A percentile compares a stretch with the other conserved stretches of the same genome.
Evolutionary conservation across 2,797 vertebrate genomes (phyloP).

Genomic region (Anolis apletophallus): DNA sequence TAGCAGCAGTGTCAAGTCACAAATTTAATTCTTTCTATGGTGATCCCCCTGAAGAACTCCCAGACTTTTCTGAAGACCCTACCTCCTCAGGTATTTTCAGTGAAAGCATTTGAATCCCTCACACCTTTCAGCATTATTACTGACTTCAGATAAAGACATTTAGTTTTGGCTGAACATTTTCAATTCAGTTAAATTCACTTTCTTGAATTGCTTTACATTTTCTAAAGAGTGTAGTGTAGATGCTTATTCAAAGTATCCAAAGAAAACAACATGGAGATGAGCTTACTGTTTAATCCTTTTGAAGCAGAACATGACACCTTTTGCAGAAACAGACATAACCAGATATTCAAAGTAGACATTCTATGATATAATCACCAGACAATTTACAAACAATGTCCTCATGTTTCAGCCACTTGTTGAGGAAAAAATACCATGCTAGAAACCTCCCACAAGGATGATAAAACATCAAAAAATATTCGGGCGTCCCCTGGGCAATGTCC

Average conservation of each 20-base stretch:
- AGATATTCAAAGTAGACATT: too few relatives aligned
- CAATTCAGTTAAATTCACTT: slow-evolving; percentile 15
- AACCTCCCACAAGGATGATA: too few relatives aligned
- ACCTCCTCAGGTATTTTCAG: slow-evolving; percentile 92
- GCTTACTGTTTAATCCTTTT: not conserved
- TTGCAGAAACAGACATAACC: too few relatives aligned
- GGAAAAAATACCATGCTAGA: too few relatives aligned
- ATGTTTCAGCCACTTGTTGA: too few relatives aligned
- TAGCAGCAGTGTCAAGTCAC: slow-evolving; percentile 98
- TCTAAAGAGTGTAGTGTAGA: not conserved
- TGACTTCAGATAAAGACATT: not conserved
- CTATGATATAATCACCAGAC: too few relatives aligned
- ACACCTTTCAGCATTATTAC: not conserved
- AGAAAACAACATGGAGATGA: not conserved
- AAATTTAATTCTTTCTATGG: slow-evolving; percentile 98
- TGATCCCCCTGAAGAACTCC: slow-evolving; percentile 95
- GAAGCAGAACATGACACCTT: too few relatives aligned
- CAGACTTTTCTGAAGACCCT: slow-evolving; percentile 95
- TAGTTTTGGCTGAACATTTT: not conserved
- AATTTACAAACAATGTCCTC: too few relatives aligned
- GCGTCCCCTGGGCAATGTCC: too few relatives aligned
- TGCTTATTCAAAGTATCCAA: not conserved
- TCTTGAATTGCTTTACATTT: not conserved
- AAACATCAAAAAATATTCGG: too few relatives aligned
- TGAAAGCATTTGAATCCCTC: slow-evolving; percentile 26